Conservation (phyloP, 2,888 invertebrate species). For the Xylophagus ater region DNA sequence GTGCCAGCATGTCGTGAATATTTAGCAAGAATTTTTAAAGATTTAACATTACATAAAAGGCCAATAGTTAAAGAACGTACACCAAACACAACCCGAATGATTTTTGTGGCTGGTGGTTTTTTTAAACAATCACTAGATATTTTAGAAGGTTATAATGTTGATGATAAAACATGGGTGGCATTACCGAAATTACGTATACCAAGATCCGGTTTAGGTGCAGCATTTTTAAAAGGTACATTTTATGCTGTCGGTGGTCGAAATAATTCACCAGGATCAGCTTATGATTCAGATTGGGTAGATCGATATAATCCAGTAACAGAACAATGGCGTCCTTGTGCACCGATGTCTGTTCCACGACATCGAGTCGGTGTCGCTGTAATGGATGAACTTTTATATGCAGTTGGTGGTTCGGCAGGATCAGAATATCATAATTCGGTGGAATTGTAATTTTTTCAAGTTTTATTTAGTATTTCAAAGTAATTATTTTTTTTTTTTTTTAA, state of each 20-base stretch:
- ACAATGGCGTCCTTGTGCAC: slow-evolving; percentile 75
- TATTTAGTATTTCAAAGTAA: neutral
- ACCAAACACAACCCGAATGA: slow-evolving; percentile 79
- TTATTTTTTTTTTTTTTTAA: neutral
- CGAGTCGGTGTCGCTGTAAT: slow-evolving; percentile 88
- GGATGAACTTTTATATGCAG: slow-evolving; percentile 83
- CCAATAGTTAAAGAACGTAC: slow-evolving; percentile 74
- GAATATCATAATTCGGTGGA: slow-evolving; percentile 83
- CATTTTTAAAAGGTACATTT: slow-evolving; percentile 76
- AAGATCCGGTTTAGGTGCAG: slow-evolving; percentile 76
- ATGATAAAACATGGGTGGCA: slow-evolving; percentile 73
- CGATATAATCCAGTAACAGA: slow-evolving; percentile 75
- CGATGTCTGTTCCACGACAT: slow-evolving; percentile 80
- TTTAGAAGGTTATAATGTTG: slow-evolving; percentile 79
- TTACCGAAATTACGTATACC: slow-evolving; percentile 77
- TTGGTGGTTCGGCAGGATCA: slow-evolving; percentile 79
- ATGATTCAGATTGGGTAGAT: slow-evolving; percentile 82
- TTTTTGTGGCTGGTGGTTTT: slow-evolving; percentile 88
- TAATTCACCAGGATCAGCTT: slow-evolving; percentile 78
- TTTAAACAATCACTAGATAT: slow-evolving; percentile 74
- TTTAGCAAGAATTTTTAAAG: slow-evolving; percentile 79
- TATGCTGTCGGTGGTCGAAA: slow-evolving; percentile 90
- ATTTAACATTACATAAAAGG: slow-evolving; percentile 78
- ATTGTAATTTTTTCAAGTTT: slow-evolving; percentile 30
- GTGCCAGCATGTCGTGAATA: slow-evolving; percentile 84